Conservation (phyloP, 2,888 invertebrate species). For the Drosophila neutralis region DNA sequence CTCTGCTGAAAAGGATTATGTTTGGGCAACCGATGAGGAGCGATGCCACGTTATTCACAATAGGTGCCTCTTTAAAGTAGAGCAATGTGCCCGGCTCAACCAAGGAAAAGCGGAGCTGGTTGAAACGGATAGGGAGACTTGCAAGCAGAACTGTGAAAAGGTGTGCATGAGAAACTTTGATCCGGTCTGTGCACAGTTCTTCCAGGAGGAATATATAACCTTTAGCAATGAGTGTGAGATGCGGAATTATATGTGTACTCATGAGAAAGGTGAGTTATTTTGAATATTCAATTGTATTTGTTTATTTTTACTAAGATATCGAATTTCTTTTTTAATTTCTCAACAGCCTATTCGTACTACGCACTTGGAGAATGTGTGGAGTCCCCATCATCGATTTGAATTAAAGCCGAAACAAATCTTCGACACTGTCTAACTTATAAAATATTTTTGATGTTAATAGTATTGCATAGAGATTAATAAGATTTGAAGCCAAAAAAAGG, state of each 20-base stretch:
- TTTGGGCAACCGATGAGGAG: constrained; percentile 47
- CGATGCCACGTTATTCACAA: constrained; percentile 34
- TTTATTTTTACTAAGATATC: neutral
- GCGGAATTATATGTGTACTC: constrained; percentile 22
- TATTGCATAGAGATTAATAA: neutral
- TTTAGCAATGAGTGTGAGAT: constrained; percentile 39
- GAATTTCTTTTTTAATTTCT: neutral
- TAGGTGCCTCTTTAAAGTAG: constrained; percentile 13
- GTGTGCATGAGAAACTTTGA: constrained; percentile 5
- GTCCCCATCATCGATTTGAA: neutral
- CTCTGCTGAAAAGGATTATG: constrained; percentile 14
- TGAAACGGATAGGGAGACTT: constrained; percentile 16
- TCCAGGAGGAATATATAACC: constrained; percentile 23
- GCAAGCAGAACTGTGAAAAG: constrained; percentile 21
- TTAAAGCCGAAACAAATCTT: neutral
- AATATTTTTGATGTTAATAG: neutral
- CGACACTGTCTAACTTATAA: neutral
- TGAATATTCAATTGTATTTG: no score
- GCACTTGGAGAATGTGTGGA: constrained; percentile 8
- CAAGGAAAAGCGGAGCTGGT: constrained; percentile 14
- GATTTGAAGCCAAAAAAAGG: neutral
- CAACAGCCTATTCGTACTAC: constrained; percentile 24
- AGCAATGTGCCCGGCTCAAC: constrained; percentile 24
- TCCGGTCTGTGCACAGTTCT: constrained; percentile 37
- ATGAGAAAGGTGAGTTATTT: constrained; percentile 15